A percentile compares a stretch with the other conserved stretches of the same genome.
Conservation (phyloP, 2,888 invertebrate species). For the Artemia sinica region DNA sequence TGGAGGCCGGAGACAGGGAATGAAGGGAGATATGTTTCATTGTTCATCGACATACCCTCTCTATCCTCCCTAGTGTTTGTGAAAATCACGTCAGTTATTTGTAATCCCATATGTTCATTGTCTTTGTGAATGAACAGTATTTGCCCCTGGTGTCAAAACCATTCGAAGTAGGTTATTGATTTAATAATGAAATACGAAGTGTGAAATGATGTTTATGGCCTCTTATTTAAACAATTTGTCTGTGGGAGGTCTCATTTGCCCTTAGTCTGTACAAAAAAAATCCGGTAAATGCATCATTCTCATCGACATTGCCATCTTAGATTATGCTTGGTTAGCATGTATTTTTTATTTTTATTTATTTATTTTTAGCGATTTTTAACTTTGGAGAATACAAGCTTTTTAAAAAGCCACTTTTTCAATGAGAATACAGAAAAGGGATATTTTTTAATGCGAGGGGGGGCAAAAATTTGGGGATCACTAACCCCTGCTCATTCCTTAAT, state of each 20-base stretch:
- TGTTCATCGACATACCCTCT: neutral
- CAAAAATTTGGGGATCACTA: too few species aligned
- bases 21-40: constrained; percentile 1
- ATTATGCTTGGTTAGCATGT: too few species aligned
- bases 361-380: too few species aligned
- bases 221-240: neutral
- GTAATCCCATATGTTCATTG: neutral
- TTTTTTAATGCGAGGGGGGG: too few species aligned
- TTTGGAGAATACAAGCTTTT: too few species aligned
- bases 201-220: neutral
- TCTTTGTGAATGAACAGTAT: neutral
- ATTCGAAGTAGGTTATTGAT: neutral
- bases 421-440: too few species aligned
- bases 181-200: neutral
- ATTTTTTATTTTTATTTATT: too few species aligned
- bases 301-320: too few species aligned
- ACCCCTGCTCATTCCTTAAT: too few species aligned
- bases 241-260: neutral
- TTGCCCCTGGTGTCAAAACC: neutral
- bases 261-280: too few species aligned
- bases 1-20: neutral
- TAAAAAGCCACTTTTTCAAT: too few species aligned
- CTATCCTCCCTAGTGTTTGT: neutral
- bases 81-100: constrained; percentile 9
- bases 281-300: too few species aligned